Percentiles rank a stretch among this genome's conserved stretches.
These are phyloP conservation scores for Schizothorax lantsangensis DNA, from an alignment of 2,797 vertebrate species.

Conservation along the genomic window DNA sequence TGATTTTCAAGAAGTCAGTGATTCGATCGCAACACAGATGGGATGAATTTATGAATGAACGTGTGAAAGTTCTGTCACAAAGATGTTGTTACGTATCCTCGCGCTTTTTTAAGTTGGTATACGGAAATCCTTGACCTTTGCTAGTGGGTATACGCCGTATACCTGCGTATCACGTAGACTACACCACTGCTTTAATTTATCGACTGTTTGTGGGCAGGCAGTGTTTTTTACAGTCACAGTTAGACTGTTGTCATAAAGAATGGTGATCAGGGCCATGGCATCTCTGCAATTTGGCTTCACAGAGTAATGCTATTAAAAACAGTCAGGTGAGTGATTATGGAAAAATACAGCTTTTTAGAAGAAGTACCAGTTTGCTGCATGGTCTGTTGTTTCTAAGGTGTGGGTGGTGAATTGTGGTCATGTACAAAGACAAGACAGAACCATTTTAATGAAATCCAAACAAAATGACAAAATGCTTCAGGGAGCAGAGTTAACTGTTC, in stretches of 20 bases:
- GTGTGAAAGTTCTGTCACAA: too few relatives aligned
- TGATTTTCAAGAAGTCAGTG: too few relatives aligned
- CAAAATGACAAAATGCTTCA: neutral
- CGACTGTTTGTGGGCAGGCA: neutral
- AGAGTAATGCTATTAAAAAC: neutral
- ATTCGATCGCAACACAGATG: too few relatives aligned
- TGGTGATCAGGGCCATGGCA: neutral
- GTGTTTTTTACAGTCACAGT: neutral
- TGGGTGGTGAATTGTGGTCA: conserved; percentile 10
- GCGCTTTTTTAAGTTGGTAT: too few relatives aligned
- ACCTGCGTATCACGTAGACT: too few relatives aligned
- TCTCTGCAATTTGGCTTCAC: neutral
- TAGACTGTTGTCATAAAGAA: neutral
- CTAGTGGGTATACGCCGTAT: too few relatives aligned
- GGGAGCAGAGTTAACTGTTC: neutral
- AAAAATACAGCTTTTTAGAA: conserved; percentile 7
- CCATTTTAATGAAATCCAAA: neutral
- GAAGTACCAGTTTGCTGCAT: conserved; percentile 2
- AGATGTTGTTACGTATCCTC: too few relatives aligned
- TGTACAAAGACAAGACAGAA: neutral
- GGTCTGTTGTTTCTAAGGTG: conserved; percentile 13
- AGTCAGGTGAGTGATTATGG: neutral
- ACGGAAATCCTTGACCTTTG: too few relatives aligned
- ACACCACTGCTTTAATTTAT: too few relatives aligned
- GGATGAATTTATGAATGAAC: too few relatives aligned